Conservation (phyloP, 2,888 invertebrate species). For the Ormyrus thymus region DNA sequence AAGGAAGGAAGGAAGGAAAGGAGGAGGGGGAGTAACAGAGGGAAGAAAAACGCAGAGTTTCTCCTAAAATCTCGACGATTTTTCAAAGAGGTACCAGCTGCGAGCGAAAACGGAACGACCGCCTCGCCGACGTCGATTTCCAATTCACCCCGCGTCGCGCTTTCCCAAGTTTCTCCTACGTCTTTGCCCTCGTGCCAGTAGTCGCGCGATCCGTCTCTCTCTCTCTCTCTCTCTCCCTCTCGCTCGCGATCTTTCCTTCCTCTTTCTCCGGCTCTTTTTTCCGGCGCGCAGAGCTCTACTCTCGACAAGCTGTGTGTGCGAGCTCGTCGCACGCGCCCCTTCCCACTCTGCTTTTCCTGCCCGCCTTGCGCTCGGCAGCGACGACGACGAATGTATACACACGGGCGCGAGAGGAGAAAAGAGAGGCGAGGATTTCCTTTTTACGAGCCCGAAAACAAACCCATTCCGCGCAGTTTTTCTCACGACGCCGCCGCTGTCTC, state of each 20-base stretch:
- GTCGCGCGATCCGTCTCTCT: not conserved
- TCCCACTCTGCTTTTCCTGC: not conserved
- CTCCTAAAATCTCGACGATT: slow-evolving; percentile 60
- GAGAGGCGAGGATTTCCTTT: slow-evolving; percentile 1
- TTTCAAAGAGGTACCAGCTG: slow-evolving; percentile 63
- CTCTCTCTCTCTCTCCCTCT: slow-evolving; percentile 12
- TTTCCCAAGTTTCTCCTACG: slow-evolving; percentile 48
- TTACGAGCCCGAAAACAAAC: slow-evolving; percentile 39
- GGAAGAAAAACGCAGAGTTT: slow-evolving; percentile 41
- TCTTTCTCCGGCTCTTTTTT: slow-evolving; percentile 8
- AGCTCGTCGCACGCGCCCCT: not conserved
- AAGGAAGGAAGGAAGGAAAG: slow-evolving; percentile 7
- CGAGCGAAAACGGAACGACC: slow-evolving; percentile 51
- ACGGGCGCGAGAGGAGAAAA: not conserved
- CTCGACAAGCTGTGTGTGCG: too few relatives aligned
- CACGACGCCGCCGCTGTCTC: not conserved
- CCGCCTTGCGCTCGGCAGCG: not conserved
- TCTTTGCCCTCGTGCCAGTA: slow-evolving; percentile 52
- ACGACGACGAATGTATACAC: not conserved
- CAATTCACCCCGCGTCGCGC: slow-evolving; percentile 61
- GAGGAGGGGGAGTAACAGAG: slow-evolving; percentile 13
- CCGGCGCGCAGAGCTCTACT: not conserved
- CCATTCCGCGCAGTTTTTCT: slow-evolving; percentile 19
- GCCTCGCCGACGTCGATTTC: slow-evolving; percentile 59
- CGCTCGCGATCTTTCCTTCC: not conserved